Evolutionary conservation across 2,888 invertebrate genomes (phyloP), one percentile per base, ranked within the genome.

Genomic region (Eledona agricola): DNA sequence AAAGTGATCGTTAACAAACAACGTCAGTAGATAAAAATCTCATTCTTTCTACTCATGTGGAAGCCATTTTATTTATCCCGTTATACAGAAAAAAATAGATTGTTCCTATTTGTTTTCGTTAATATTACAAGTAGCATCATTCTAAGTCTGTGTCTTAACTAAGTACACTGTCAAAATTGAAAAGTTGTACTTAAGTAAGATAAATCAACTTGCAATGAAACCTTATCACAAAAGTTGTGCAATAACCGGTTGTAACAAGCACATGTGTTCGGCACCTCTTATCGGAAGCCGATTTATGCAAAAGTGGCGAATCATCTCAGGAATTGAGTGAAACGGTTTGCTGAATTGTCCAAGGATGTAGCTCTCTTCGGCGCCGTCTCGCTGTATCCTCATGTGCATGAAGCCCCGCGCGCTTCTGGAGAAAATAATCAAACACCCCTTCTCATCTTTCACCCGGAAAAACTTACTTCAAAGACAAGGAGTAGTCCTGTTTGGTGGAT

Each of bases 381-480:
- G 87, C 73, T 92, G 91, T 58, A 97, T 96, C 65, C 95, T 86
- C 90, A 97, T 94, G 76, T 97, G 96, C 92, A 97, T 96, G 71
- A 94, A 96, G 35, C 96, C 95, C 70, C 92, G 85, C 42, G 93
- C 90, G 72, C 96, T 95, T 78, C 96, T 96, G 78, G 16, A 81
- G 59, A 25, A 9, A 31, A 31, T 17, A 28, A 32, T 13, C 22
- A 46, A 42, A 29, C 6, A 10, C 10, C 12, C 7, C 20, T 4
- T 22, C 10, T 1, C 17, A 20, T 32, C 17, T 7, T 12, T 35
- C 19, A 32, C n/a, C 11, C 5, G 28, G 22, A 31, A 45, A 50
- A 53, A 83, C 90, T 86, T 82, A 96, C 96, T 96, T 96, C 64
- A 96, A 81, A 62, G 96, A 95, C 49, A 96, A 81, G 6, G 96